phyloP scores from a whole-genome alignment of 2,888 invertebrate species.

The Hemithea aestivaria region DNA sequence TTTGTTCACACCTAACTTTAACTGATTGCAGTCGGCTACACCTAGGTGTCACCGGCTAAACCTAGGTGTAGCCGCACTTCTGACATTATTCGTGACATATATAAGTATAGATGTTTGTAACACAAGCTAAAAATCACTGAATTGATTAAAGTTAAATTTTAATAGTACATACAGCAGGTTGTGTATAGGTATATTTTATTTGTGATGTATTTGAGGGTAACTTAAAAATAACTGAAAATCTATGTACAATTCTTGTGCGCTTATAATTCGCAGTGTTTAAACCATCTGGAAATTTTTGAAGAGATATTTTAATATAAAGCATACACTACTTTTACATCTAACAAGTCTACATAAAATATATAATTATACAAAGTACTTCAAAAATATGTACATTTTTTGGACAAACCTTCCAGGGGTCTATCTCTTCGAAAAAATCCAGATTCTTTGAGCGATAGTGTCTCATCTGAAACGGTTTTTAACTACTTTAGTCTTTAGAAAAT shows the following conservation, averaged over 20 bases:
- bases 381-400: slow-evolving; percentile 2
- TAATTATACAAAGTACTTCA: not conserved
- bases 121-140: no score
- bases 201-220: no score
- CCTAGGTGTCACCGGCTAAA: no score
- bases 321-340: slow-evolving; percentile 13
- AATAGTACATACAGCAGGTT: no score
- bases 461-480: slow-evolving; percentile 56
- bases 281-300: slow-evolving; percentile 58
- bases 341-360: slow-evolving; percentile 12
- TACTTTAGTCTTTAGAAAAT: slow-evolving; percentile 18
- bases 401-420: slow-evolving; percentile 63
- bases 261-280: slow-evolving; percentile 22
- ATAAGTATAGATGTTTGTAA: no score
- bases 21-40: no score
- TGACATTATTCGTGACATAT: no score
- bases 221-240: not conserved
- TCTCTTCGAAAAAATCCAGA: slow-evolving; percentile 68
- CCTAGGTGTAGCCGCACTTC: no score
- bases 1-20: no score
- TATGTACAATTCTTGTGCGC: slow-evolving; percentile 7
- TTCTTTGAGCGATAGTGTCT: slow-evolving; percentile 55
- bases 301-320: slow-evolving; percentile 38
- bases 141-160: no score
- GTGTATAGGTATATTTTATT: no score